These are phyloP conservation scores for Ceratina australensis DNA, from an alignment of 1,140 invertebrate species.

Conservation along the genomic window DNA sequence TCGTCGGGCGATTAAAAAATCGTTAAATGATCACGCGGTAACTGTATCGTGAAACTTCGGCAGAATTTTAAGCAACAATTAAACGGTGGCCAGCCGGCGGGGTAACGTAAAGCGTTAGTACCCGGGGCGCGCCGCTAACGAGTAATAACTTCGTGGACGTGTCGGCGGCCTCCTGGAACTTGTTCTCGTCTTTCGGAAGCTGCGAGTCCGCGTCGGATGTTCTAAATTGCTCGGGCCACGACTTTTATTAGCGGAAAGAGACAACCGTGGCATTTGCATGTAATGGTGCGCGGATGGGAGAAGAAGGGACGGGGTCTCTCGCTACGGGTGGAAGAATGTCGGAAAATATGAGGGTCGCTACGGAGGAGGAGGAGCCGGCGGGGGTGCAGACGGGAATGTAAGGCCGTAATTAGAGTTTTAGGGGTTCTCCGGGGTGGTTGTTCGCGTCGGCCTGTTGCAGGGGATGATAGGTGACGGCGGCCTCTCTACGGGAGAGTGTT, in stretches of 20 bases:
- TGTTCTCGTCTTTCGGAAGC: conserved; percentile 57
- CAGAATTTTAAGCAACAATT: conserved; percentile 30
- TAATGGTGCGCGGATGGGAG: conserved; percentile 71
- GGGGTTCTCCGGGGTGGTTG: conserved; percentile 66
- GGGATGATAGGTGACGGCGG: conserved; percentile 2
- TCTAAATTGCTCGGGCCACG: conserved; percentile 66
- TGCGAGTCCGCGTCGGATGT: conserved; percentile 61
- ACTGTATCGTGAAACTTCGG: not conserved
- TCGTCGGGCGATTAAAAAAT: not conserved
- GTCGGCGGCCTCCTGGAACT: conserved; percentile 33
- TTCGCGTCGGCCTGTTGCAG: conserved; percentile 58
- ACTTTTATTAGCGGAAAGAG: conserved; percentile 76
- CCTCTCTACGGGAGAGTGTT: conserved; percentile 33
- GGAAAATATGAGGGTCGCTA: conserved; percentile 56
- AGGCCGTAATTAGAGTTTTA: conserved; percentile 77
- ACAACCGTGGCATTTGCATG: conserved; percentile 78
- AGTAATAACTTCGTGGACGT: conserved; percentile 52
- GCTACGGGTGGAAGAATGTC: conserved; percentile 63
- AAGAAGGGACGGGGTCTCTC: conserved; percentile 32
- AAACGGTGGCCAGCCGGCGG: not conserved
- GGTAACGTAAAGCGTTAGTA: conserved; percentile 20
- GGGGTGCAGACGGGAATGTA: conserved; percentile 55
- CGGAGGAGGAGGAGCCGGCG: conserved; percentile 29
- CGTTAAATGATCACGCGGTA: no score
- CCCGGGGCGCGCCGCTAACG: conserved; percentile 40